Base-by-base conservation (phyloP, 2,888 invertebrate genomes). In the Pterobdella sp. region DNA sequence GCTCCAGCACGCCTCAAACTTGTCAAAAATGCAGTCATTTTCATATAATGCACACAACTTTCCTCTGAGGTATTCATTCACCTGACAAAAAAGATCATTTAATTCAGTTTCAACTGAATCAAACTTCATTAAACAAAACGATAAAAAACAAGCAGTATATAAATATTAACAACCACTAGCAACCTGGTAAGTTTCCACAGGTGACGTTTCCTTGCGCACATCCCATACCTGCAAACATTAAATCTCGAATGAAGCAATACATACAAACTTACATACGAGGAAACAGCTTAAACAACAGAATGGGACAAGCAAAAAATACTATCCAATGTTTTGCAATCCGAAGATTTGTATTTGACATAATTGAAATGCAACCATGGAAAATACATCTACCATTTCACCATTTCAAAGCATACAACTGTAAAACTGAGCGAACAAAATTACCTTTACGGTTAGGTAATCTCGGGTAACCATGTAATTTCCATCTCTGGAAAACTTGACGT, bases 1-100 rank as follows among this genome's bases (percentile, higher is more conserved):
- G 85, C 95, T 96, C 97, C 97, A 98, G 86, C 95, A 95, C 86
- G 97, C 97, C 86, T 98, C 98, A 85, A 99, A 98, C 87, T 98
- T 98, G 87, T 98, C 98, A 85, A 98, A 98, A 86, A 98, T 98
- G 86, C 96, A 97, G 87, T 99, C 98, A 86, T 98, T 98, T 87
- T 98, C 98, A 85, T 98, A 98, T 79, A 99, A 86, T 79, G 95
- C 94, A 87, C 98, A 98, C 83, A 98, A 86, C 87, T 97, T 98
- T 79, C 94, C 92, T 81, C 97, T 89, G 78, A 99, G 87, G 86
- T 97, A 97, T 87, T 98, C 98, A 84, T 98, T 98, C 74, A 98
- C 95, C 60, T 56, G 60, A 3, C 18, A 26, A 56, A n/a, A 26
- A 22, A 14, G 49, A 22, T 42, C 22, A n/a, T n/a, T n/a, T n/a